These are phyloP conservation scores for Micrasema longulum DNA, from an alignment of 1,140 invertebrate species.

Conservation along the genomic window DNA sequence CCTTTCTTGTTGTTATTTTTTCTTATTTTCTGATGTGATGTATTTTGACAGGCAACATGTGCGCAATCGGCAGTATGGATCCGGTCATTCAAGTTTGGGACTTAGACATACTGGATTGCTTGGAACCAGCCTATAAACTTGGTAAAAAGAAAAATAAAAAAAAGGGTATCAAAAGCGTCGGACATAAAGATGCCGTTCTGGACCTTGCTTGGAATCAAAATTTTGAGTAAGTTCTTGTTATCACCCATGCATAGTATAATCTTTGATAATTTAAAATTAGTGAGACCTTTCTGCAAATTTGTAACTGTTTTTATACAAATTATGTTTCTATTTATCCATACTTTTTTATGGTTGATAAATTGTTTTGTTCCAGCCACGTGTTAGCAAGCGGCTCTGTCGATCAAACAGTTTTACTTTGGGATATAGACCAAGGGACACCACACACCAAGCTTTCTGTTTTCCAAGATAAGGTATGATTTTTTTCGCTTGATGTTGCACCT, in stretches of 20 bases:
- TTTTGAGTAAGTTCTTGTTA: constrained; percentile 69
- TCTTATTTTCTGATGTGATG: no score
- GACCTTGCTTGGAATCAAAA: constrained; percentile 91
- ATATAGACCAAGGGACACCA: constrained; percentile 82
- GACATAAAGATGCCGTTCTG: constrained; percentile 92
- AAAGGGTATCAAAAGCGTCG: constrained; percentile 72
- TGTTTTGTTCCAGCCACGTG: constrained; percentile 78
- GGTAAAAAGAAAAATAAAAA: constrained; percentile 85
- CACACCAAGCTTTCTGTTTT: constrained; percentile 81
- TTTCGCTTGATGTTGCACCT: no score
- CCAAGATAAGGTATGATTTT: constrained; percentile 75
- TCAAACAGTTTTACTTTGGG: constrained; percentile 91
- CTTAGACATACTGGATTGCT: constrained; percentile 89
- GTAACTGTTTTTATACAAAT: no score
- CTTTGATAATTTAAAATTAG: no score
- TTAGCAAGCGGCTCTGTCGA: constrained; percentile 94
- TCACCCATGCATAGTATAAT: no score
- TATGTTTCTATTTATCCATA: constrained; percentile 11
- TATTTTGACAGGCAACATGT: constrained; percentile 77
- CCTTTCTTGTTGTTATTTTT: no score
- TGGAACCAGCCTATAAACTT: constrained; percentile 87
- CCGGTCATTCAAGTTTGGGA: constrained; percentile 96
- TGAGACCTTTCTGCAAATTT: no score
- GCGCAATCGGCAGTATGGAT: constrained; percentile 92
- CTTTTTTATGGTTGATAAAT: no score